Evolutionary conservation across 1,140 invertebrate genomes (phyloP), one percentile per base, ranked within the genome.

Genomic region (Akabosia matsudoensis): DNA sequence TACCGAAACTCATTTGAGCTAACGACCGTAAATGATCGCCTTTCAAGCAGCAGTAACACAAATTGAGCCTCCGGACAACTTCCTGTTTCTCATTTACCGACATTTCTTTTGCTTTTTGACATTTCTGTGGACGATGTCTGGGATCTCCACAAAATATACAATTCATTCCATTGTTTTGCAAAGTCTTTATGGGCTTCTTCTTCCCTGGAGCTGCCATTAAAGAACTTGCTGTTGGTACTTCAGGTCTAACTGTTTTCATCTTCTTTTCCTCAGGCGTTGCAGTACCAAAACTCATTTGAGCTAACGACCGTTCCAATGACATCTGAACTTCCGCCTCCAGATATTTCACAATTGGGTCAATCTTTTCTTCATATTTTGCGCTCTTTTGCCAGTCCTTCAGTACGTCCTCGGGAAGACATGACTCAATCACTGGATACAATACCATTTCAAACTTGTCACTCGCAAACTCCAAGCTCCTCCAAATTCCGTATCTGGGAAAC

Each of bases 351-450:
- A 84, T 26, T 0, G 74, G 18, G 0, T 51, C 75, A 0, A 83
- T 67, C 33, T 77, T 74, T 16, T 76, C 70, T 54, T 30, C 70
- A n/a, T 51, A 56, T 33, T 18, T 18, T 28, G 18, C 13, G 37
- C n/a, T 34, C 2, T 82, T 78, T 71, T 84, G 79, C 84, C 83
- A 84, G 0, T 79, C 76, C 24, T 80, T 56, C 26, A 84, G 28
- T 18, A 82, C 64, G 24, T 84, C 82, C 26, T 83, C 77, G 31
- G 82, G 83, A 10, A 85, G 24, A 4, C 80, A 83, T 10, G 83
- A 84, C 64, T 85, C 84, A 1, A 85, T 82, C 4, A 85, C 73
- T 0, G 83, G 84, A 70, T 82, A 84, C 1, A 84, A 67, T 77
- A 45, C 85, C 83, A 13, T 82, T 0, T 84, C 81, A 74, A 80